Conservation (phyloP, 2,113 vertebrate species). For the Desmodus rotundus region DNA sequence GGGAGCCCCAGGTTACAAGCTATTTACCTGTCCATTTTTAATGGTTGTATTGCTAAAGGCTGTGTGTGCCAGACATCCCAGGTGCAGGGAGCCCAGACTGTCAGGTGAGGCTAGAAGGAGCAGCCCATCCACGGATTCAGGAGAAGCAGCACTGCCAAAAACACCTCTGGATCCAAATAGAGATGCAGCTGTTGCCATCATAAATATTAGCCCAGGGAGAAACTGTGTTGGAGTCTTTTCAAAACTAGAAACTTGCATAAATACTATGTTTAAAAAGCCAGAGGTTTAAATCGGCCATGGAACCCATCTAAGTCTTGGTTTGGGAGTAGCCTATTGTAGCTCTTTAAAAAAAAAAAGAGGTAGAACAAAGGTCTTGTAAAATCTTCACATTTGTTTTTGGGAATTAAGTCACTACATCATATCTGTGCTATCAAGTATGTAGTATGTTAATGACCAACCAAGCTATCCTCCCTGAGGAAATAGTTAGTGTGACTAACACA, state of each 20-base stretch:
- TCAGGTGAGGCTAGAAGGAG: neutral
- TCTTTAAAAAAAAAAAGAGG: neutral
- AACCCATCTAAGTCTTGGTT: neutral
- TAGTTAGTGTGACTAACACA: neutral
- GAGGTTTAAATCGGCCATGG: neutral
- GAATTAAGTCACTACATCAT: neutral
- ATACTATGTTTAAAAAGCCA: neutral
- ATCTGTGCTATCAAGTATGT: neutral
- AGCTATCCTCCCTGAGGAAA: neutral
- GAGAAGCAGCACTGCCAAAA: neutral
- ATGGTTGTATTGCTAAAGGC: neutral
- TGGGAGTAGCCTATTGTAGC: neutral
- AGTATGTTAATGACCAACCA: neutral
- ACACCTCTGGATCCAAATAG: neutral
- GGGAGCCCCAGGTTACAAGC: neutral
- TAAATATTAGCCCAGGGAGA: neutral
- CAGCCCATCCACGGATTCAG: neutral
- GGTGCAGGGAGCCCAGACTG: neutral
- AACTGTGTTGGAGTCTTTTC: neutral
- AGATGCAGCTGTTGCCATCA: neutral
- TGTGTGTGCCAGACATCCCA: conserved; percentile 15
- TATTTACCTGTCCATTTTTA: neutral
- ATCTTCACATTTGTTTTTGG: neutral
- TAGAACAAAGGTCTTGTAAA: neutral
- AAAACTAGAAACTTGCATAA: neutral